Base-by-base conservation (phyloP, 2,797 vertebrate genomes). In the Lutjanus argentimaculatus region DNA sequence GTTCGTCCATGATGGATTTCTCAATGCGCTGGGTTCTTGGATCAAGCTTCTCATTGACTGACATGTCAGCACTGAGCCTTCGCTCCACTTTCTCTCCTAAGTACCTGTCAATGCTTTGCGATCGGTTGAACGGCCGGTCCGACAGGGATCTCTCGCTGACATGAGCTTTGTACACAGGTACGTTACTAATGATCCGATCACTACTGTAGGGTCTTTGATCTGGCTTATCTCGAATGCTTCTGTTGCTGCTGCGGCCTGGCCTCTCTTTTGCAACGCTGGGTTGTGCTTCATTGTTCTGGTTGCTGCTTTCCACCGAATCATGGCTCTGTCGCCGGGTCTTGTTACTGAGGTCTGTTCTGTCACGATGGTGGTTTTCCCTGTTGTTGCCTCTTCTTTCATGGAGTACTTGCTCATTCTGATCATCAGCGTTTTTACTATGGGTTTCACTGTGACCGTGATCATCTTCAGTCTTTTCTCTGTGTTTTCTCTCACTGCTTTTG, bases 91-190 rank as follows among this genome's bases (percentile, higher is more conserved):
- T 92, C 10, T 85, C 88, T 11, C 77, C 83, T 1, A 87, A 30
- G 75, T 84, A 77, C 57, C 93, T 77, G 5, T 93, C 91, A 0
- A 67, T 88, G 86, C 91, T 95, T 53, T 92, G 89, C 0, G 94
- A 92, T 21, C 94, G 89, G 0, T 80, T 77, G 67, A 83, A 68
- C 0, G 81, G 65, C 16, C 84, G 75, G 36, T 90, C 86, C 0
- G 76, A 67, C 0, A 56, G n/a, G 8, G 88, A 69, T 64, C 74
- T 85, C 1, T 92, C 93, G 0, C 7, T 17, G 3, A 85, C 5
- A 0, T 82, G 77, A 62, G 85, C 63, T 85, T 94, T 95, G 82
- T 95, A 94, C 14, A 94, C 92, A 1, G 94, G 94, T 12, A 94
- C 89, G 0, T 89, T 93, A 67, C 93, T 93, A 56, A 94, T 91